Evolutionary conservation across 2,888 invertebrate genomes (phyloP).

Genomic region (Ectemnius cavifrons): DNA sequence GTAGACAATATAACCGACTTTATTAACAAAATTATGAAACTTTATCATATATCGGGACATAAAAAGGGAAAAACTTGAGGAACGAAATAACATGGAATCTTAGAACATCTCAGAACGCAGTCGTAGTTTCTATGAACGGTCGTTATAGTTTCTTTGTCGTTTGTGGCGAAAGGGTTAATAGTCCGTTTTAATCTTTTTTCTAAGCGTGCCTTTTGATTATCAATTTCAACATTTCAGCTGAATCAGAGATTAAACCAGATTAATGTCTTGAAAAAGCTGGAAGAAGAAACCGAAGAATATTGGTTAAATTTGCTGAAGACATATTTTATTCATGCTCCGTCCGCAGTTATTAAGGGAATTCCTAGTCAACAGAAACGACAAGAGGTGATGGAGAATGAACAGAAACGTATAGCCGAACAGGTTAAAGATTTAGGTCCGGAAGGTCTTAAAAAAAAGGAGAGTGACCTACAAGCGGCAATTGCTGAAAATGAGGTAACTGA

Average conservation of each 20-base stretch:
- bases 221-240: conserved; percentile 77
- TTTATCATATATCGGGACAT: no score
- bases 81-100: background rate
- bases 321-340: conserved; percentile 83
- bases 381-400: conserved; percentile 86
- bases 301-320: conserved; percentile 86
- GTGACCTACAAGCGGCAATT: conserved; percentile 84
- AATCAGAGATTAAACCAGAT: conserved; percentile 85
- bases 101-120: no score
- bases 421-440: conserved; percentile 82
- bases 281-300: conserved; percentile 82
- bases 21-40: no score
- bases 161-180: no score
- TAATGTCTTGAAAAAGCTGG: conserved; percentile 81
- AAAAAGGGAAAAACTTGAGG: background rate
- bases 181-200: background rate
- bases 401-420: conserved; percentile 84
- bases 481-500: conserved; percentile 85
- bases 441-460: conserved; percentile 84
- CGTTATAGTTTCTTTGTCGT: no score
- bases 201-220: background rate
- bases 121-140: no score
- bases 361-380: conserved; percentile 84
- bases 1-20: no score
- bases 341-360: conserved; percentile 82